Conservation (phyloP, 2,797 vertebrate species). For the Pseudopleuronectes americanus region DNA sequence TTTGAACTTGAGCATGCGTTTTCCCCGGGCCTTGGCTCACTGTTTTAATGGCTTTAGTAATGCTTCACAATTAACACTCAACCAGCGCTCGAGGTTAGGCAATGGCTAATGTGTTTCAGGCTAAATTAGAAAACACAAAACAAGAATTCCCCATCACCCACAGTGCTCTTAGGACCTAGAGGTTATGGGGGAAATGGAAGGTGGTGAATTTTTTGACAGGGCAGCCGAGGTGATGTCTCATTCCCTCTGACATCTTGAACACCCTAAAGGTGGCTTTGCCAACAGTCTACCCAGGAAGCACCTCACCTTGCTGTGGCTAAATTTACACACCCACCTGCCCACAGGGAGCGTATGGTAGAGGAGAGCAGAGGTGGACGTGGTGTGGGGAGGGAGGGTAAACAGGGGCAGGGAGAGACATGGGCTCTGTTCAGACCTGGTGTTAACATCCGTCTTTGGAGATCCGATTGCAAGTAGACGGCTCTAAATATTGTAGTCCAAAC, state of each 20-base stretch:
- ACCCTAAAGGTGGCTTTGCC: conserved; percentile 82
- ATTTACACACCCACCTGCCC: conserved; percentile 83
- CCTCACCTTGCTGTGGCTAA: conserved; percentile 81
- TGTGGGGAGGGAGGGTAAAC: conserved; percentile 42
- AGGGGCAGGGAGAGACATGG: conserved; percentile 12
- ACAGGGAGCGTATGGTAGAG: conserved; percentile 70
- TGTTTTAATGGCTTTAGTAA: conserved; percentile 80
- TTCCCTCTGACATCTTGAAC: conserved; percentile 81
- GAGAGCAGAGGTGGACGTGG: conserved; percentile 58
- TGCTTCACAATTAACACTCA: conserved; percentile 81
- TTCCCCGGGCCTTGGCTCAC: conserved; percentile 73
- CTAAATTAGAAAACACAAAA: conserved; percentile 76
- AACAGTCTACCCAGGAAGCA: conserved; percentile 81
- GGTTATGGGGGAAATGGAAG: conserved; percentile 77
- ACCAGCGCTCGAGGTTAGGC: conserved; percentile 68
- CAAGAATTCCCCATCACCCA: conserved; percentile 72
- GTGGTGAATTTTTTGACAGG: conserved; percentile 84
- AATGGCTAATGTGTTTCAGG: conserved; percentile 72
- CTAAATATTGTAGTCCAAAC: not conserved
- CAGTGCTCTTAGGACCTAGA: conserved; percentile 68
- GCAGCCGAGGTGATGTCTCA: conserved; percentile 79
- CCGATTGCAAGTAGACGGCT: not conserved
- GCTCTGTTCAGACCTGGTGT: not conserved
- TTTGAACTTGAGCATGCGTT: conserved; percentile 59
- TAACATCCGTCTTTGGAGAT: not conserved